Percentiles rank a stretch among this genome's conserved stretches.
phyloP scores from a whole-genome alignment of 2,797 vertebrate genomes.

The Leptatherina wallacei region DNA sequence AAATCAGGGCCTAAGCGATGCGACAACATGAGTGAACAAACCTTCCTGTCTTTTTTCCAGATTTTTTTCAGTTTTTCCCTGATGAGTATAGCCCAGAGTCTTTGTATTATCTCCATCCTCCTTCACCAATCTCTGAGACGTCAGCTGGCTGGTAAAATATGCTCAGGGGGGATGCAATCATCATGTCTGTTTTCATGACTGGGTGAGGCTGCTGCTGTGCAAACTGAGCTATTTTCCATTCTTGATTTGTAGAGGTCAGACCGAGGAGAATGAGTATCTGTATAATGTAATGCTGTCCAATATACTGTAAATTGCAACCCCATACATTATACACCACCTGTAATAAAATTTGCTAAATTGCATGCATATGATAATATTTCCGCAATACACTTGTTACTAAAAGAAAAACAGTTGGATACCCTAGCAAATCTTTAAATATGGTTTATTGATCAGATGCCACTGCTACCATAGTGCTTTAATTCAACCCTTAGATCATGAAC shows the following conservation, averaged over 20 bases:
- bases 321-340: neutral
- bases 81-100: slow-evolving; percentile 12
- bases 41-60: neutral
- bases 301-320: neutral
- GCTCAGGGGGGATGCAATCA: slow-evolving; percentile 11
- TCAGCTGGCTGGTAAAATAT: slow-evolving; percentile 12
- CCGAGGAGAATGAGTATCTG: slow-evolving; percentile 2
- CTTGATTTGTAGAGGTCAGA: neutral
- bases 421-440: slow-evolving; percentile 41
- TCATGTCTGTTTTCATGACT: slow-evolving; percentile 13
- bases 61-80: neutral
- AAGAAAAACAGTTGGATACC: slow-evolving; percentile 23
- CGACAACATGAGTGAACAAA: neutral
- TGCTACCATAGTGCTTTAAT: slow-evolving; percentile 40
- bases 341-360: neutral
- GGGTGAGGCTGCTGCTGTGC: slow-evolving; percentile 32
- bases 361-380: slow-evolving; percentile 4
- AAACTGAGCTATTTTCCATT: slow-evolving; percentile 12
- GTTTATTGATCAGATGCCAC: slow-evolving; percentile 57
- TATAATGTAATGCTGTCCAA: neutral
- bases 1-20: neutral
- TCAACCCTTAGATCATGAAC: slow-evolving; percentile 40
- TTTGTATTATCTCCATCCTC: slow-evolving; percentile 1
- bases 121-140: slow-evolving; percentile 11
- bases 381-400: slow-evolving; percentile 25